These are phyloP conservation scores for Teinopalpus imperialis DNA, from an alignment of 2,888 invertebrate genomes.

Conservation along the genomic window DNA sequence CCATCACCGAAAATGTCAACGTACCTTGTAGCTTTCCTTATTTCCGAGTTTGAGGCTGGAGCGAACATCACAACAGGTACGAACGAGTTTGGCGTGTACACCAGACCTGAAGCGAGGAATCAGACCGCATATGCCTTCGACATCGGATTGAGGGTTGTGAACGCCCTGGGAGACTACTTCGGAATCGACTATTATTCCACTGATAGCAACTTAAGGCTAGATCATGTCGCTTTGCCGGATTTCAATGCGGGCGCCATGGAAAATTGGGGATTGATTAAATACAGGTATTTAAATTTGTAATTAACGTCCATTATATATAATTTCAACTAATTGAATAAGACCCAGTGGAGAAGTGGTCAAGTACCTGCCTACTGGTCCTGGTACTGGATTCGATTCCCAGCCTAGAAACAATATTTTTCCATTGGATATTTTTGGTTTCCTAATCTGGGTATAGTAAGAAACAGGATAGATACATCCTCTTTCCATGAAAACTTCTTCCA, in stretches of 20 bases:
- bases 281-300: constrained; percentile 74
- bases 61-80: constrained; percentile 43
- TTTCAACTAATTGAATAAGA: too few species aligned
- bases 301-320: too few species aligned
- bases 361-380: too few species aligned
- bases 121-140: constrained; percentile 86
- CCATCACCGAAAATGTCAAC: constrained; percentile 88
- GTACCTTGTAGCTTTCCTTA: constrained; percentile 91
- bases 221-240: constrained; percentile 93
- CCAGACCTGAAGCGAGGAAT: constrained; percentile 85
- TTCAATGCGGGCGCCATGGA: constrained; percentile 95
- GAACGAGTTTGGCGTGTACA: constrained; percentile 82
- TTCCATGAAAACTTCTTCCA: too few species aligned
- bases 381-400: too few species aligned
- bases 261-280: constrained; percentile 95
- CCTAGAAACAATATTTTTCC: too few species aligned
- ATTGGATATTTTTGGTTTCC: too few species aligned
- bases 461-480: too few species aligned
- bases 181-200: constrained; percentile 73
- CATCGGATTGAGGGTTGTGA: constrained; percentile 78
- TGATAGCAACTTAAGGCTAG: constrained; percentile 86
- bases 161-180: constrained; percentile 81
- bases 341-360: too few species aligned
- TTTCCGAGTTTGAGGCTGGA: constrained; percentile 85
- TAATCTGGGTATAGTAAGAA: too few species aligned